phyloP scores from a whole-genome alignment of 2,797 vertebrate species.

The Anabas testudineus region DNA sequence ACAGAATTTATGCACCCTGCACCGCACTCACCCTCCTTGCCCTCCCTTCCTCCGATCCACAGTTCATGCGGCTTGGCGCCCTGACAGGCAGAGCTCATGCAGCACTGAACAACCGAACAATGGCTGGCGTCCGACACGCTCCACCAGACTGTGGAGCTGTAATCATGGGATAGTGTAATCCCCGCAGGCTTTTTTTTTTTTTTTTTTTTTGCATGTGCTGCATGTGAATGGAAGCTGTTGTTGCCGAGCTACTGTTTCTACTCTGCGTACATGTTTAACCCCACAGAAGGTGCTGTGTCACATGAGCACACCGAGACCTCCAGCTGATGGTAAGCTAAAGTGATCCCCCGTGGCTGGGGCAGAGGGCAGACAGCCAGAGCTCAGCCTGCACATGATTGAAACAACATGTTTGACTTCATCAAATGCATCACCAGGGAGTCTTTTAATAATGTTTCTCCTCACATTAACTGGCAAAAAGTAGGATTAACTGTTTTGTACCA shows the following conservation, averaged over 20 bases:
- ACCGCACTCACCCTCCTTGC: background rate
- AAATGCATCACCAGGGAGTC: too few species aligned
- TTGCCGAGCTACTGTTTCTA: slow-evolving; percentile 31
- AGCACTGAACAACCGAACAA: slow-evolving; percentile 69
- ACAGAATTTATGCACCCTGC: slow-evolving; percentile 5
- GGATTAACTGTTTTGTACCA: too few species aligned
- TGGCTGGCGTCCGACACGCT: slow-evolving; percentile 51
- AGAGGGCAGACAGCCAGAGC: slow-evolving; percentile 26
- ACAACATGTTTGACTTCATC: too few species aligned
- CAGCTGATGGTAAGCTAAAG: slow-evolving; percentile 32
- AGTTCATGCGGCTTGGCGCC: slow-evolving; percentile 30
- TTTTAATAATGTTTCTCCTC: too few species aligned
- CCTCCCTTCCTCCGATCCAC: slow-evolving; percentile 38
- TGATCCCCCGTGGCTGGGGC: slow-evolving; percentile 21
- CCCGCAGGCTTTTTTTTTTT: slow-evolving; percentile 11
- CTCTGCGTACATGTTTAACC: slow-evolving; percentile 19
- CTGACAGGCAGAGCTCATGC: slow-evolving; percentile 43
- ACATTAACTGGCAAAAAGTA: too few species aligned
- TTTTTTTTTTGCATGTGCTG: background rate
- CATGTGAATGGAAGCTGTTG: slow-evolving; percentile 7
- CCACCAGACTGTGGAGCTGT: slow-evolving; percentile 45
- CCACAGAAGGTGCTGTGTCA: slow-evolving; percentile 23
- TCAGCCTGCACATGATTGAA: slow-evolving; percentile 11
- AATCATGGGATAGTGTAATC: slow-evolving; percentile 50
- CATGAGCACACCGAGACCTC: slow-evolving; percentile 8